Conservation (phyloP, 2,797 vertebrate species). For the Gastrophryne carolinensis region DNA sequence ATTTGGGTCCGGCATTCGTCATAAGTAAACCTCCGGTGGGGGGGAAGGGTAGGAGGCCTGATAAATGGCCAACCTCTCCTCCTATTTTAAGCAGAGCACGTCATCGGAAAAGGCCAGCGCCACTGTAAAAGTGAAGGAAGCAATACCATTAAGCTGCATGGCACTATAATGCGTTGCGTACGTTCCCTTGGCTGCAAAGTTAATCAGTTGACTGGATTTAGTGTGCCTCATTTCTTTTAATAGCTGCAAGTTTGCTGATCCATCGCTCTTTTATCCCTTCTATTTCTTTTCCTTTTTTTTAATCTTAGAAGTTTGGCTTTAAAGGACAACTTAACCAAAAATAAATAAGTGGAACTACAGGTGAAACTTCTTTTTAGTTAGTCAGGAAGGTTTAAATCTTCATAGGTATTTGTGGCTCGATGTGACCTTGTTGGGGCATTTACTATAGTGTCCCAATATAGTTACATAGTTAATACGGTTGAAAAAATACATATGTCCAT, state of each 20-base stretch:
- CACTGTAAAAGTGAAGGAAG: slow-evolving; percentile 49
- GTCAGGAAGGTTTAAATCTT: no score
- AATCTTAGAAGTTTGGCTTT: slow-evolving; percentile 4
- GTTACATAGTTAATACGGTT: no score
- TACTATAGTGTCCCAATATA: no score
- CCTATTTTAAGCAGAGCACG: slow-evolving; percentile 28
- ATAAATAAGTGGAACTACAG: no score
- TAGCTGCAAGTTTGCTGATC: slow-evolving; percentile 46
- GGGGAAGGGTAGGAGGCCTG: slow-evolving; percentile 6
- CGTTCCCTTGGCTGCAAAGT: slow-evolving; percentile 48
- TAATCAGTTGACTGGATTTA: slow-evolving; percentile 54
- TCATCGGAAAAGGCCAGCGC: slow-evolving; percentile 43
- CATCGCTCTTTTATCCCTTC: slow-evolving; percentile 27
- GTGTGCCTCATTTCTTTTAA: slow-evolving; percentile 51
- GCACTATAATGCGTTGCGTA: slow-evolving; percentile 48
- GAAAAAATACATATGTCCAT: no score
- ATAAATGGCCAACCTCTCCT: slow-evolving; percentile 49
- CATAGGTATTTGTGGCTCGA: no score
- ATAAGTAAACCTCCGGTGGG: slow-evolving; percentile 40
- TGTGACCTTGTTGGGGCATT: no score
- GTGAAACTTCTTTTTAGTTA: no score
- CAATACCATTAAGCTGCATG: slow-evolving; percentile 45
- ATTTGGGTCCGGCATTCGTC: slow-evolving; percentile 46
- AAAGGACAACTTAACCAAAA: slow-evolving; percentile 15
- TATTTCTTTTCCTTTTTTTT: slow-evolving; percentile 1